Percentiles rank a stretch among this genome's conserved stretches.
These are phyloP conservation scores for Zoanthus gigantus DNA, from an alignment of 92 coral and sea anemone genomes.

Conservation along the genomic window DNA sequence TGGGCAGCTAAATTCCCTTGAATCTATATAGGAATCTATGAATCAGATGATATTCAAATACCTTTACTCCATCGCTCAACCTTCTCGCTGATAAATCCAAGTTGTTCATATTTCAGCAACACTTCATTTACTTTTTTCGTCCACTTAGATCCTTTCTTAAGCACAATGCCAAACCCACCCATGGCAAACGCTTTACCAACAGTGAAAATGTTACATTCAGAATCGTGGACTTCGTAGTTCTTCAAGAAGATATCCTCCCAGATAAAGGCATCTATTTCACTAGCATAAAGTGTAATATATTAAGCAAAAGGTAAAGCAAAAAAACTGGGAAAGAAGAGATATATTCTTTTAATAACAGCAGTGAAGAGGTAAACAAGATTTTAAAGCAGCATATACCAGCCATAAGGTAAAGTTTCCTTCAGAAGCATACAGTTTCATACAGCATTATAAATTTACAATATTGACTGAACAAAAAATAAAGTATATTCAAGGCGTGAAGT, in stretches of 20 bases:
- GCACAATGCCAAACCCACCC: conserved; percentile 66
- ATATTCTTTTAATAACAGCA: too few species aligned
- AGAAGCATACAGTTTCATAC: too few species aligned
- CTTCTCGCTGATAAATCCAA: conserved; percentile 44
- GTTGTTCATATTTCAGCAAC: conserved; percentile 60
- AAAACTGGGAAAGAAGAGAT: neutral
- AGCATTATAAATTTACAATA: too few species aligned
- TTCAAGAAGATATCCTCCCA: conserved; percentile 66
- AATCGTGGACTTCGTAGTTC: conserved; percentile 60
- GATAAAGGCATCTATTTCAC: conserved; percentile 65
- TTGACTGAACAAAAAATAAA: too few species aligned
- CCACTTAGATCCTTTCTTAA: conserved; percentile 62
- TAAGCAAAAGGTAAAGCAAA: neutral
- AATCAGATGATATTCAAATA: neutral
- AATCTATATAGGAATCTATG: too few species aligned
- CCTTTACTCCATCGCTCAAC: conserved; percentile 66
- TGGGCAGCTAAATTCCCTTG: too few species aligned
- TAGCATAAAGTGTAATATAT: neutral
- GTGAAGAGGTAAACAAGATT: too few species aligned
- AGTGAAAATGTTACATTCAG: conserved; percentile 51
- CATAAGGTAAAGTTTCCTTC: neutral
- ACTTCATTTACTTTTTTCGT: conserved; percentile 51
- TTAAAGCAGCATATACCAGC: neutral
- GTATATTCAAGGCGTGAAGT: too few species aligned
- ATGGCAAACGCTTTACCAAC: conserved; percentile 69